Base-by-base conservation (phyloP, 2,113 vertebrate species). In the Andinoacara biseriatus region DNA sequence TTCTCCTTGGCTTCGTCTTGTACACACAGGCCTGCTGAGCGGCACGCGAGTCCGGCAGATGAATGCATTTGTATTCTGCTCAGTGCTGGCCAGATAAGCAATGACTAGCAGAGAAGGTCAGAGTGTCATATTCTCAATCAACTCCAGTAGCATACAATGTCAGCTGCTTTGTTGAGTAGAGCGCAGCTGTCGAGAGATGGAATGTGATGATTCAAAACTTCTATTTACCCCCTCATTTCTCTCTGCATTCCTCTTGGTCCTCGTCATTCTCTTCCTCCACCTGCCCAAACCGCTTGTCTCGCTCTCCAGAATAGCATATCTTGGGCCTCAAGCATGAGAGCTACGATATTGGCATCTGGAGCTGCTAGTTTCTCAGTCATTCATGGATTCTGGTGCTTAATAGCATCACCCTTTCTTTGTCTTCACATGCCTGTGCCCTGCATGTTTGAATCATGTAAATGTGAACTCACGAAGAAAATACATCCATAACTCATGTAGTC, bases 71-170 rank as follows among this genome's bases (percentile, higher is more conserved):
- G 89, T 94, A 93, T 93, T 93, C 92, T 76, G 33, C 17, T 60
- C 61, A 22, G 77, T 11, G 35, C 58, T 24, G 62, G n/a, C 58
- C 86, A 81, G 88, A 93, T 93, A 92, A 93, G 92, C 88, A 91
- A 89, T 82, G 86, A 92, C 90, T 86, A 90, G 84, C 74, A 76
- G 60, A 80, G 85, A 85, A 87, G 91, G 89, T 94, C 90, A 92
- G 74, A 63, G 69, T 89, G 93, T 89, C 94, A 84, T 72, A 86
- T 90, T 91, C 90, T 94, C 92, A 92, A 95, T 95, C 93, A 93
- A 87, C 90, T 92, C 78, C 74, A 75, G 79, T 52, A 82, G 87
- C 90, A 77, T 43, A 82, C 75, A 56, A 59, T 93, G 93, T 93
- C 92, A 93, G 90, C 87, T 80, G 89, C 89, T 86, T 91, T 87